A percentile compares a stretch with the other conserved stretches of the same genome.
phyloP scores from a whole-genome alignment of 2,113 vertebrate species.

The Siniperca chuatsi region DNA sequence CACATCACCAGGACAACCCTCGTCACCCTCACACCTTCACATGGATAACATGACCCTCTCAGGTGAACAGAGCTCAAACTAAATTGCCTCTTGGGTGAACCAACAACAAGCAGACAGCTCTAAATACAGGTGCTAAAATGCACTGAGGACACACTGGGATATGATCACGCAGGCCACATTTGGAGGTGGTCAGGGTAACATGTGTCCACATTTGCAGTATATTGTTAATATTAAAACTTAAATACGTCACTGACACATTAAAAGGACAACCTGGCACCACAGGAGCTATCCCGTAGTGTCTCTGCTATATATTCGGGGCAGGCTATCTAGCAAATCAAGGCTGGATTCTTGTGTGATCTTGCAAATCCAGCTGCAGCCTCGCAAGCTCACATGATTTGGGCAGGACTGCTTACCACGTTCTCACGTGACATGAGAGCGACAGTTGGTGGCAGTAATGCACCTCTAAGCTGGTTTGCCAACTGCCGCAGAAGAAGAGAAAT shows the following conservation, averaged over 20 bases:
- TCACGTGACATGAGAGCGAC: no score
- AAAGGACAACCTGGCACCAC: not conserved
- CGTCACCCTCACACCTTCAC: not conserved
- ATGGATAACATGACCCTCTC: constrained; percentile 6
- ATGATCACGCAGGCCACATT: not conserved
- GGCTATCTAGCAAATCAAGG: no score
- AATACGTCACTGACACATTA: not conserved
- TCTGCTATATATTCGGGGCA: no score
- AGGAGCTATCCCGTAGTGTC: no score
- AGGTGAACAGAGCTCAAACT: constrained; percentile 21
- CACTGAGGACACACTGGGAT: not conserved
- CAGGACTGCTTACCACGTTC: no score
- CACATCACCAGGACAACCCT: constrained; percentile 48
- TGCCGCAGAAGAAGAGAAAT: no score
- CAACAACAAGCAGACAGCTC: not conserved
- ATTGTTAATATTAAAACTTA: not conserved
- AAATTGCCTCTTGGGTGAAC: not conserved
- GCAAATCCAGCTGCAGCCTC: no score
- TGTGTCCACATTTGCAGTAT: not conserved
- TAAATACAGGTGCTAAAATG: not conserved
- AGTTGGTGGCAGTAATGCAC: no score
- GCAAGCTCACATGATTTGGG: no score
- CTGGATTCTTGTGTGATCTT: no score
- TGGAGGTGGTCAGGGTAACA: not conserved
- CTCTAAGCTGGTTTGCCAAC: no score